Conservation (phyloP, 1,140 invertebrate genomes). For the Heliconius himera region DNA sequence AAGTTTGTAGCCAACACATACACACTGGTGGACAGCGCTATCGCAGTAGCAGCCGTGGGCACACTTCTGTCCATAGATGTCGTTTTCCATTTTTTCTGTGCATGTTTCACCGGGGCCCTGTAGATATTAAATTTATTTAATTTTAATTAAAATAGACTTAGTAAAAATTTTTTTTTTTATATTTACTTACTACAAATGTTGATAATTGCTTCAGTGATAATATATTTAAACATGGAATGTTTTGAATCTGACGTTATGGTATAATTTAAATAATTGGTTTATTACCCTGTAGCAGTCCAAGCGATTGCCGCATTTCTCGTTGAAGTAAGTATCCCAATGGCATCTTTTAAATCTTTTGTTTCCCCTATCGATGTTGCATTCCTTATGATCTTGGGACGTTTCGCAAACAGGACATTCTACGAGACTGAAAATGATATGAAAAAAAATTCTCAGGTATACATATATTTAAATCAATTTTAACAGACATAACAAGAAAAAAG, state of each 20-base stretch:
- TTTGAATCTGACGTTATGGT: neutral
- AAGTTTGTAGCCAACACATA: constrained; percentile 48
- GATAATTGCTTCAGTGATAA: constrained; percentile 1
- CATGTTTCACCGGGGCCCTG: constrained; percentile 69
- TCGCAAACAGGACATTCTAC: constrained; percentile 33
- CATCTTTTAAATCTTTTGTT: constrained; percentile 65
- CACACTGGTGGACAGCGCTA: constrained; percentile 55
- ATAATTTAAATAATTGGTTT: constrained; percentile 4
- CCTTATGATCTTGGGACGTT: constrained; percentile 46
- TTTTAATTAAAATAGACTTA: neutral
- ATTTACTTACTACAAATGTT: neutral
- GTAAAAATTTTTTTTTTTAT: no score
- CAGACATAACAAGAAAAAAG: no score
- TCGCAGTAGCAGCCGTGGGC: constrained; percentile 65
- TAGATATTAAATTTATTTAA: neutral
- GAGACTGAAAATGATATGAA: constrained; percentile 10
- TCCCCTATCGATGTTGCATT: constrained; percentile 54
- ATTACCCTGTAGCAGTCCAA: constrained; percentile 67
- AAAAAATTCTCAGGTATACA: neutral
- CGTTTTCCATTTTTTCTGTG: constrained; percentile 64
- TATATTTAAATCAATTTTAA: no score
- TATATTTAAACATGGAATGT: neutral
- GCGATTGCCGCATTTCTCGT: constrained; percentile 62
- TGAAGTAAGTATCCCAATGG: constrained; percentile 58
- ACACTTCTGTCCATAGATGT: constrained; percentile 64